A percentile compares a stretch with the other conserved stretches of the same genome.
phyloP scores from a whole-genome alignment of 23 tunicate genomes.

The Aplidium turbinatum region DNA sequence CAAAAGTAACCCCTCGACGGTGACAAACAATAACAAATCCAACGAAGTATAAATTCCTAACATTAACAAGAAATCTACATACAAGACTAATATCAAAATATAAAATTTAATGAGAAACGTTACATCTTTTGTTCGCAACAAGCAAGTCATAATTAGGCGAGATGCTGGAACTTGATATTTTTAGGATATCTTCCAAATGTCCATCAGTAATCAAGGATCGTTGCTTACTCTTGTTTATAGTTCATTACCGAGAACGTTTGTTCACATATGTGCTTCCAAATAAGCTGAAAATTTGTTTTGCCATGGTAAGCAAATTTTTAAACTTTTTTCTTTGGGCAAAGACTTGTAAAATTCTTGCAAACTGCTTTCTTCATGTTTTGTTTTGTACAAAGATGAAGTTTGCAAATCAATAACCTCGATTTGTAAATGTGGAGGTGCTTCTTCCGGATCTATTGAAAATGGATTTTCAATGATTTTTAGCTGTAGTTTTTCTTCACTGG shows the following conservation, averaged over 20 bases:
- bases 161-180: constrained; percentile 26
- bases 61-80: too few species aligned
- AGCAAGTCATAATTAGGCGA: constrained; percentile 3
- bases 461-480: constrained; percentile 45
- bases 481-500: constrained; percentile 49
- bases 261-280: constrained; percentile 41
- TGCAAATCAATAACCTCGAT: constrained; percentile 43
- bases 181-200: constrained; percentile 10
- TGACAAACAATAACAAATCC: too few species aligned
- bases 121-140: constrained; percentile 20
- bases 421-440: constrained; percentile 51
- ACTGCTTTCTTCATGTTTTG: constrained; percentile 11
- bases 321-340: constrained; percentile 14
- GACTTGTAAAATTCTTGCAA: constrained; percentile 16
- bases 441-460: constrained; percentile 47
- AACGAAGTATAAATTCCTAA: too few species aligned
- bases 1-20: too few species aligned
- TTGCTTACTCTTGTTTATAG: too few species aligned
- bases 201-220: too few species aligned
- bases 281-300: constrained; percentile 34
- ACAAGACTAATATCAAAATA: too few species aligned
- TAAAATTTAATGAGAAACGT: too few species aligned
- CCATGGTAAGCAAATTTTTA: constrained; percentile 31
- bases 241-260: too few species aligned
- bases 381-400: constrained; percentile 35